Evolutionary conservation across 1,140 invertebrate species (phyloP), one percentile per base, ranked within the genome.

Genomic region (Papilio aristodemus): DNA sequence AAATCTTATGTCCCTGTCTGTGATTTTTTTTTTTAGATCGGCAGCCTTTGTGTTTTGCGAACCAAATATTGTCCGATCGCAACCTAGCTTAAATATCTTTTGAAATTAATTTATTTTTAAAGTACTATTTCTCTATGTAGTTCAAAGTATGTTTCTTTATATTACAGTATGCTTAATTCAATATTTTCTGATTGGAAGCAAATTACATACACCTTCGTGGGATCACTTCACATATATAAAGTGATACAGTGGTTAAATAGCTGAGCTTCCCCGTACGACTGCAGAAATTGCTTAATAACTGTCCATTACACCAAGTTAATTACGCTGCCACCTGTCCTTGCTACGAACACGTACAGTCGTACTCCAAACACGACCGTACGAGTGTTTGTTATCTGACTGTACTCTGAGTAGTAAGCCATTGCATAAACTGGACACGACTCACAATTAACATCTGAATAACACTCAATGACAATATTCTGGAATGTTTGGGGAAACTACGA

Each of bases 251-350:
- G 57, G 63, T 67, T 58, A 73, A 50, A 67, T 74, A 57, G 67
- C 76, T 59, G 74, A 85, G 74, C 78, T 75, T 69, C 73, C 79
- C 27, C 82, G 81, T 80, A 77, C 84, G 83, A 60, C 72, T 63
- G 50, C 70, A 76, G 78, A 85, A 82, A 90, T 87, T 87, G 83
- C 83, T 84, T 87, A 87, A 89, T 90, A 87, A 86, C 85, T 80
- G 77, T 62, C 80, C 71, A 85, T 88, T 89, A 87, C 85, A 76
- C 76, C 78, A 82, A 77, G 79, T 85, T 86, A 89, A 89, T 90
- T 87, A 89, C 76, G 19, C 22, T 22, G 71, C 73, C 50, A 69
- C 74, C 71, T 60, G 58, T 60, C 17, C 19, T 50, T 32, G 19
- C 32, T 38, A 36, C 32, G 4, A 32, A 25, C 54, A 59, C 57